Evolutionary conservation across 2,888 invertebrate genomes (phyloP).

Genomic region (Lithophane semibrunnea): DNA sequence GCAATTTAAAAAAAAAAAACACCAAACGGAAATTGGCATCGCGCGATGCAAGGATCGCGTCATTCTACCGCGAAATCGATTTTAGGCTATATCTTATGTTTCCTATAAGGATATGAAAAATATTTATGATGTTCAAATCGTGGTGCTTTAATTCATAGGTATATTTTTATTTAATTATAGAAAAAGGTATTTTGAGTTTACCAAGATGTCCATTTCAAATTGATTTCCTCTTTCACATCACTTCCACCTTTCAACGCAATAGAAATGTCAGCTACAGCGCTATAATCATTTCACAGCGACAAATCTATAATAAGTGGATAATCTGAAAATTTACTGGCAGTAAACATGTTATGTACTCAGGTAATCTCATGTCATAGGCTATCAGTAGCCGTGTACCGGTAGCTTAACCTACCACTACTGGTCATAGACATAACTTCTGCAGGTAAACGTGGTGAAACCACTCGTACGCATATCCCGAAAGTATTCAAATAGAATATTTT

Average conservation of each 20-base stretch:
- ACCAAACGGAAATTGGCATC: constrained; percentile 58
- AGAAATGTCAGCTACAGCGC: neutral
- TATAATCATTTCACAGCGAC: constrained; percentile 29
- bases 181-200: neutral
- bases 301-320: constrained; percentile 39
- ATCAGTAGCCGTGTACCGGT: constrained; percentile 33
- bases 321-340: constrained; percentile 52
- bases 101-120: constrained; percentile 11
- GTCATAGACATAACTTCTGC: constrained; percentile 34
- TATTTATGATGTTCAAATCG: neutral
- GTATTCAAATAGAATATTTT: constrained; percentile 35
- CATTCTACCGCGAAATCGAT: constrained; percentile 48
- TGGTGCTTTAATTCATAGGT: neutral
- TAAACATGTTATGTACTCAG: constrained; percentile 41
- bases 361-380: constrained; percentile 57
- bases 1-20: constrained; percentile 47
- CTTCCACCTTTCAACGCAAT: constrained; percentile 7
- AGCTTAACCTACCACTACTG: constrained; percentile 33
- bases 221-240: neutral
- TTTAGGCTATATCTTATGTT: constrained; percentile 30
- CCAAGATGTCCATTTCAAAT: neutral
- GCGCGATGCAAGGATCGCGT: constrained; percentile 50
- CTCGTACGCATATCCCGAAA: constrained; percentile 11
- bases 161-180: neutral
- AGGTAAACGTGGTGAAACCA: constrained; percentile 22